These are phyloP conservation scores for Neodiprion virginianus DNA, from an alignment of 1,140 invertebrate species.

Conservation along the genomic window DNA sequence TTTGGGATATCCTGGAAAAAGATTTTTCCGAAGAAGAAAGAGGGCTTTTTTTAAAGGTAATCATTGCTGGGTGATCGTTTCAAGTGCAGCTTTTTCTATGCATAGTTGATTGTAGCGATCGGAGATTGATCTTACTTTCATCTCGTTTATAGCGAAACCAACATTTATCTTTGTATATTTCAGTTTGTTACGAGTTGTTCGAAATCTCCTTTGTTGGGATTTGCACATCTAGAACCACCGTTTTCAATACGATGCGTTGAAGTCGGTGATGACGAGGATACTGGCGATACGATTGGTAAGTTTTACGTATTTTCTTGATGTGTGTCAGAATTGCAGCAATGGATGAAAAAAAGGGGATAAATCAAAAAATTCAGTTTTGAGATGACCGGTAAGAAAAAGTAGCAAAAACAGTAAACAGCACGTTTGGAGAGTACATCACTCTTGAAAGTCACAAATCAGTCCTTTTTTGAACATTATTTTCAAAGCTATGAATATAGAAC, in stretches of 20 bases:
- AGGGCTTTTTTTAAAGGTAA: constrained; percentile 90
- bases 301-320: constrained; percentile 13
- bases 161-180: constrained; percentile 36
- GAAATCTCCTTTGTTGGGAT: constrained; percentile 95
- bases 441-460: no score
- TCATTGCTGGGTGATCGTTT: neutral
- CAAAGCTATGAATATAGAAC: no score
- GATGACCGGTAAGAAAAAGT: constrained; percentile 38
- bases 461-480: no score
- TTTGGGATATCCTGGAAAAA: constrained; percentile 97
- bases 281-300: constrained; percentile 90
- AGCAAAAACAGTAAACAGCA: constrained; percentile 25
- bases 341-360: neutral
- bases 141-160: neutral
- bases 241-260: constrained; percentile 99
- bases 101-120: no score
- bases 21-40: constrained; percentile 94
- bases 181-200: constrained; percentile 99
- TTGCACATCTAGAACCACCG: constrained; percentile 96
- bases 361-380: constrained; percentile 1
- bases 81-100: no score
- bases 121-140: neutral
- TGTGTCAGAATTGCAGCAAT: constrained; percentile 6
- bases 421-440: no score
- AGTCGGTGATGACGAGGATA: constrained; percentile 98